A percentile compares a stretch with the other conserved stretches of the same genome.
phyloP scores from a whole-genome alignment of 2,113 vertebrate genomes.

The Hystrix cristata region DNA sequence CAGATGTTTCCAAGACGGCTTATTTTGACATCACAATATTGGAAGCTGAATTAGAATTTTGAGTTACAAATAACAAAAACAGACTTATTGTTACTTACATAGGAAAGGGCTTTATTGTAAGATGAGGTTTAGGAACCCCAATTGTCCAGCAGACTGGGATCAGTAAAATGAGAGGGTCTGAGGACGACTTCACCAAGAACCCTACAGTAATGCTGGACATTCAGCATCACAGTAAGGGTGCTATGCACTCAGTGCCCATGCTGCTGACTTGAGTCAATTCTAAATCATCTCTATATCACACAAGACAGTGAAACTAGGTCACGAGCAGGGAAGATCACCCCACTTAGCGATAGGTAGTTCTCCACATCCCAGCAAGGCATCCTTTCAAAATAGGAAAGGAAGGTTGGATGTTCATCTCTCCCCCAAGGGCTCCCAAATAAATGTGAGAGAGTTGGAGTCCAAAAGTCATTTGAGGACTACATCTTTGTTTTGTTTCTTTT shows the following conservation, averaged over 20 bases:
- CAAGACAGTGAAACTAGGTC: background rate
- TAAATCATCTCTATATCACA: background rate
- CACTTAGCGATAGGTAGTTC: background rate
- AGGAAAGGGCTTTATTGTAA: background rate
- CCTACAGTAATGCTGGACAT: background rate
- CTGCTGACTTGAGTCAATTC: background rate
- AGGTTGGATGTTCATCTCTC: background rate
- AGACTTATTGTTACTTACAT: background rate
- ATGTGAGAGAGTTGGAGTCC: background rate
- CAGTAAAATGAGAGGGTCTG: background rate
- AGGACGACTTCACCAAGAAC: no score
- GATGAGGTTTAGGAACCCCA: background rate
- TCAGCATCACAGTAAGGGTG: background rate
- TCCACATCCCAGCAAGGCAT: background rate
- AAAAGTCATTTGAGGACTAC: background rate
- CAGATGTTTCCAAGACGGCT: background rate
- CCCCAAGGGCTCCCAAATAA: background rate
- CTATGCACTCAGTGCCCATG: background rate
- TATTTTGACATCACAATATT: background rate
- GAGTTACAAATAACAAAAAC: background rate
- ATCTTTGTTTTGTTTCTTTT: constrained; percentile 38
- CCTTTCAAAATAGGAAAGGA: background rate
- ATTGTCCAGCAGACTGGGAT: background rate
- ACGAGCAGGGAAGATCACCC: no score
- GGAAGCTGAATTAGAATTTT: background rate